These are phyloP conservation scores for Lathamus discolor DNA, from an alignment of 2,113 vertebrate genomes.

Conservation along the genomic window DNA sequence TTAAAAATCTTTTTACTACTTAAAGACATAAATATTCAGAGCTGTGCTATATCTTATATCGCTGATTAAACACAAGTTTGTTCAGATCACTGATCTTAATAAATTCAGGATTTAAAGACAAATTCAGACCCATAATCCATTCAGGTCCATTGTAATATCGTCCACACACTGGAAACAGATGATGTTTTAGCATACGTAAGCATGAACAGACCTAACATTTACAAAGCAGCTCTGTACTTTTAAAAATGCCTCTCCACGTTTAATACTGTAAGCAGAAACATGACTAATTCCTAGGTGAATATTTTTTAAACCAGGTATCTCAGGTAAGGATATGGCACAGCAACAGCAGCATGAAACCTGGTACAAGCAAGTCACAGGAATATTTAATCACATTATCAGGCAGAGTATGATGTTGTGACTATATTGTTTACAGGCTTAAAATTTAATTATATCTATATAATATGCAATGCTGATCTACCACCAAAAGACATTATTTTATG, in stretches of 20 bases:
- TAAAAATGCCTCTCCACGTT: not conserved
- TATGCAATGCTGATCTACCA: not conserved
- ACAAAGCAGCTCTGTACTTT: not conserved
- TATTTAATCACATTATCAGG: not conserved
- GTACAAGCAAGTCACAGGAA: not conserved
- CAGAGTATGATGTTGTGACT: not conserved
- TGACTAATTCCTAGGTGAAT: not conserved
- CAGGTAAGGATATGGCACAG: not conserved
- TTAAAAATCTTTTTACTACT: not conserved
- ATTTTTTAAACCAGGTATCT: not conserved
- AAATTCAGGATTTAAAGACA: not conserved
- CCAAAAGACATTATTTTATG: not conserved
- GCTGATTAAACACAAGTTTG: not conserved
- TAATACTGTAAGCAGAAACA: not conserved
- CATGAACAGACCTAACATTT: not conserved
- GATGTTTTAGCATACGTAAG: not conserved
- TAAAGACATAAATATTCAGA: not conserved
- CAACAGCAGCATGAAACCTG: not conserved
- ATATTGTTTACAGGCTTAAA: not conserved
- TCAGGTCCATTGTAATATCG: not conserved
- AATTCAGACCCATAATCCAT: not conserved
- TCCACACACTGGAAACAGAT: not conserved
- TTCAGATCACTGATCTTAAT: not conserved
- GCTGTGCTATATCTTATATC: not conserved
- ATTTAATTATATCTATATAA: not conserved